Evolutionary conservation across 1,140 invertebrate species (phyloP), one percentile per base, ranked within the genome.

Genomic region (Penaeus vannamei): DNA sequence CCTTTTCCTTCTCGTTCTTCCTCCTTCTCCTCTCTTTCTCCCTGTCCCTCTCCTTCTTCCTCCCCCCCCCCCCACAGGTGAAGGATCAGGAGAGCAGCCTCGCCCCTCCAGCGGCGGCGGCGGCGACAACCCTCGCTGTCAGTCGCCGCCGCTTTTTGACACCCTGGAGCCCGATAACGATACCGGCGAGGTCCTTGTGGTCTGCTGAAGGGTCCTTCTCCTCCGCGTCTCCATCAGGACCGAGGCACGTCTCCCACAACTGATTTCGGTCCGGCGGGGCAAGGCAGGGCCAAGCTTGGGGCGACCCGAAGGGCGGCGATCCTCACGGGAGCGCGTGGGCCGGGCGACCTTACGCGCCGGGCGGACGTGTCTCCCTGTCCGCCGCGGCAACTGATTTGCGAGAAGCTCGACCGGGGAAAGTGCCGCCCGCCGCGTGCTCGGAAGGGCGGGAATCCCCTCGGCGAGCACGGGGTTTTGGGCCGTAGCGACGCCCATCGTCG

Each of bases 81-180:
- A 53, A 53, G 46, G 69, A 76, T 76, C 69, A 76, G 36, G 26
- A 22, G 69, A 10, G 29, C 26, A 22, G 69, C 29, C 26, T 7
- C 17, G 69, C 29, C 69, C 36, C 29, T 26, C 29, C 2, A 29
- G 69, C 26, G 0, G n/a, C 69, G 26, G 14, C 69, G 26, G 14
- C 69, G 20, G 84, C 79, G 87, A 89, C 87, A 89, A 89, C 87
- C 87, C 87, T 89, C 69, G 82, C 87, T 85, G 87, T 89, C 87
- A 89, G 82, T 89, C 87, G 87, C 87, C 87, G 72, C 87, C 84
- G 87, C 87, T 89, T 89, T 89, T 89, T 89, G 87, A 89, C 87
- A 89, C 87, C 87, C 87, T 32, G 46, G 82, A 89, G 87, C 82
- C 87, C 87, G 87, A 89, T 89, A 89, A 89, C 87, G 87, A 89